Conservation (phyloP, 2,888 invertebrate genomes). For the Pyrrhosoma nymphula region DNA sequence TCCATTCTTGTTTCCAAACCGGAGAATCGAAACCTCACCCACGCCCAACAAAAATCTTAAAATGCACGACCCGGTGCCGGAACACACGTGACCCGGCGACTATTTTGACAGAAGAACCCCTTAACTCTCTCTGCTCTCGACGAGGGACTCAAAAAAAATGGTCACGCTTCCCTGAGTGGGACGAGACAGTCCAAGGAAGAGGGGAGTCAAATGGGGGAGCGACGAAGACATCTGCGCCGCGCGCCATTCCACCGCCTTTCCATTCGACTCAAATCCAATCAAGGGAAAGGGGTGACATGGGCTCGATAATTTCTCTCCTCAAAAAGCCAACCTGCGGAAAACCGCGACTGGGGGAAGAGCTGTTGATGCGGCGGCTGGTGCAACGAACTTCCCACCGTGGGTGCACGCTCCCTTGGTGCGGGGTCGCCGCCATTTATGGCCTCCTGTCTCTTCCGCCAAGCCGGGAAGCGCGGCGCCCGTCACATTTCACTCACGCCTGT, state of each 20-base stretch:
- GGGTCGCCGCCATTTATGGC: too few relatives aligned
- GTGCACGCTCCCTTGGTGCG: too few relatives aligned
- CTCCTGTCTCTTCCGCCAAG: too few relatives aligned
- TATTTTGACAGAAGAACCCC: not conserved
- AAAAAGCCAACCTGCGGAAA: not conserved
- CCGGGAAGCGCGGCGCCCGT: too few relatives aligned
- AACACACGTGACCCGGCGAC: not conserved
- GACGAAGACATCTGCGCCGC: not conserved
- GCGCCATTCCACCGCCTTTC: not conserved
- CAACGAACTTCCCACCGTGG: too few relatives aligned
- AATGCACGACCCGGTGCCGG: not conserved
- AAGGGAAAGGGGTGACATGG: not conserved
- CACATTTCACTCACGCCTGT: too few relatives aligned
- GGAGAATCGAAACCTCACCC: too few relatives aligned
- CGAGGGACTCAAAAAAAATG: not conserved
- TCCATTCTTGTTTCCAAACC: too few relatives aligned
- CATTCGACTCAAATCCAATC: constrained; percentile 18
- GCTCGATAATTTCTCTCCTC: constrained; percentile 4
- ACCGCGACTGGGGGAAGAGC: too few relatives aligned
- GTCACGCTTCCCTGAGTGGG: not conserved
- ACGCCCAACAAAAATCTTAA: not conserved
- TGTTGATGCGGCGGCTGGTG: too few relatives aligned
- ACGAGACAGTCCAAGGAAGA: not conserved
- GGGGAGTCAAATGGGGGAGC: too few relatives aligned
- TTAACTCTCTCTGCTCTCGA: not conserved